Evolutionary conservation across 2,113 vertebrate genomes (phyloP), one percentile per base, ranked within the genome.

Genomic region (Pontoporia blainvillei): DNA sequence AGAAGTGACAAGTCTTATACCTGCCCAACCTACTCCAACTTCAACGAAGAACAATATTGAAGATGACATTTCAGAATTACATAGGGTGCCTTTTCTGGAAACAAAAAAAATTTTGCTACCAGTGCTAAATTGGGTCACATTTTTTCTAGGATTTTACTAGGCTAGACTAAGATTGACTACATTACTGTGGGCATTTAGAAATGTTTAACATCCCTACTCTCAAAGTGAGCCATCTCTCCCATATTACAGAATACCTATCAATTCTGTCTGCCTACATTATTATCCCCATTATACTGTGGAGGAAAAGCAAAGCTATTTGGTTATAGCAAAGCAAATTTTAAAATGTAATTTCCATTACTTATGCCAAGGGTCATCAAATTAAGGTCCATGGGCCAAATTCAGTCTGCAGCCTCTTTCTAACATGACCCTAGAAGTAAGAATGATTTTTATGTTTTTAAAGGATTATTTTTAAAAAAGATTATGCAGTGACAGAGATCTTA

Each of bases 1-100:
- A 97, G 46, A 94, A 94, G 27, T 36, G 20, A 49, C 4, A 23
- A 69, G 88, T 94, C 71, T 96, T 59, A 64, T 75, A 7, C 34
- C 71, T 72, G 34, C 62, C 66, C 31, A 59, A 29, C 34, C 25
- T 85, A 31, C 20, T 81, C 18, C 34, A 78, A 93, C 17, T 78
- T 96, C 89, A 89, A 71, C 20, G 62, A 93, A 82, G n/a, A 86
- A 75, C 21, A 82, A 2, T 88, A 85, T 18, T 91, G 25, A 95
- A 95, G 41, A 67, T 85, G 73, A 12, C 49, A 94, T 85, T 97
- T 97, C 62, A 91, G 44, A 92, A 85, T 88, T 44, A 81, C 2
- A 81, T 2, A 64, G 9, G 0, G 11, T 88, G 21, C 1, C 46
- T 97, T 91, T 93, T 88, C 44, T 88, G 44, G 62, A 90, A 95